Evolutionary conservation across 2,113 vertebrate genomes (phyloP), one percentile per base, ranked within the genome.

Genomic region (Antechinus stuartii): DNA sequence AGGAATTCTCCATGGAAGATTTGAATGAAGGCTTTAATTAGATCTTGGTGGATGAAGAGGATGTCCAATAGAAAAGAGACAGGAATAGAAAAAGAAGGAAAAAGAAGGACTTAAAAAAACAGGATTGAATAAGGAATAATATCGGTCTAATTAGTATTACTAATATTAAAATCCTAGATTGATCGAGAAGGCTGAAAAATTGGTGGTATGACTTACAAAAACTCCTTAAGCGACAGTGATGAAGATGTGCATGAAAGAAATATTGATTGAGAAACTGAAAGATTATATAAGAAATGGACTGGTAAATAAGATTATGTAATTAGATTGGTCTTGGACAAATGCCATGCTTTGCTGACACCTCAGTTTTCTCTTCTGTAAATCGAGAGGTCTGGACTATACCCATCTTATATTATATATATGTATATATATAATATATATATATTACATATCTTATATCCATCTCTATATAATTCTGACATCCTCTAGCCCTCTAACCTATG

Each of bases 1-100:
- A 91, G 16, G 19, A 61, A 95, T 42, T 0, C 53, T 94, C 94
- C 53, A 84, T 57, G 52, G 91, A 92, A 50, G 42, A 90, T 84
- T 23, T 84, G 68, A 84, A 93, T 46, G 47, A 54, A 53, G 46
- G 35, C 0, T 5, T 27, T 19, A 35, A 2, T 10, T 89, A 35
- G 24, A 57, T 90, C 91, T 90, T 61, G 11, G 91, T 93, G 53
- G 35, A 54, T 91, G 12, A 94, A 23, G 0, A 76, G 26, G 12
- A 42, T 9, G 46, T 94, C 50, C 50, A 61, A 50, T 42, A 49
- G 4, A 25, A 49, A 91, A 52, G 35, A 91, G 49, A 42, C 6
- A 90, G 35, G 2, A 92, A 10, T 47, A 22, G 9, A 76, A 19
- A 76, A n/a, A 76, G 35, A 19, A n/a, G 35, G 14, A 76, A 11